Evolutionary conservation across 1,140 invertebrate genomes (phyloP), one percentile per base, ranked within the genome.

Genomic region (Amphibalanus amphitrite): DNA sequence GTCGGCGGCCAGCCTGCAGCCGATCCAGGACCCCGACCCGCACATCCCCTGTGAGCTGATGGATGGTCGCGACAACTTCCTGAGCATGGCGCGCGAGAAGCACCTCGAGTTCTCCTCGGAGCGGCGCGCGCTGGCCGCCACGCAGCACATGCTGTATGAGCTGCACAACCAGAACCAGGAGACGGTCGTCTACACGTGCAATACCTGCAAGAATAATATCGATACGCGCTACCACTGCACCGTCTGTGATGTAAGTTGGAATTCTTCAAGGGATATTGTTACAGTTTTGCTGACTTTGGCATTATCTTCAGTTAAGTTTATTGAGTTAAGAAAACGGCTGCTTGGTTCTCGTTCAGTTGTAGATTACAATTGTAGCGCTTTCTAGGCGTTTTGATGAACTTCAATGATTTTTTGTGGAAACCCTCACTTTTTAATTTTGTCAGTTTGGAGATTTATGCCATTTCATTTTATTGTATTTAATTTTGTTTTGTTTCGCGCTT

Each of bases 21-120:
- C 91, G 74, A 90, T 96, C 80, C 88, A 91, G 84, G 97, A 99
- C 83, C 94, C 95, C 1, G 97, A 99, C 84, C 91, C 93, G 28
- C 83, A 92, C 74, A 89, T 97, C 74, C 89, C 90, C 78, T 98
- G 95, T 83, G 97, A 99, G 83, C 83, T 99, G 69, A 99, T 99
- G 97, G 97, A 99, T 81, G 97, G 97, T 1, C 89, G 97, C 38
- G 97, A 99, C 84, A 95, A 95, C 69, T 99, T 99, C 82, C 84
- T 99, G 3, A 98, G 94, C n/a, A 88, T 98, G 83, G 95, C 96
- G 20, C 86, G 97, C 73, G 97, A 99, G 82, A 92, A 94, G 78
- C 97, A 99, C 84, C 98, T 94, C 79, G 97, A 99, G 83, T 99
- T 99, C 82, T 98, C 95, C 38, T 98, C 95, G 0, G 83, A 98